Conservation (phyloP, 2,797 vertebrate species). For the Etheostoma perlongum region DNA sequence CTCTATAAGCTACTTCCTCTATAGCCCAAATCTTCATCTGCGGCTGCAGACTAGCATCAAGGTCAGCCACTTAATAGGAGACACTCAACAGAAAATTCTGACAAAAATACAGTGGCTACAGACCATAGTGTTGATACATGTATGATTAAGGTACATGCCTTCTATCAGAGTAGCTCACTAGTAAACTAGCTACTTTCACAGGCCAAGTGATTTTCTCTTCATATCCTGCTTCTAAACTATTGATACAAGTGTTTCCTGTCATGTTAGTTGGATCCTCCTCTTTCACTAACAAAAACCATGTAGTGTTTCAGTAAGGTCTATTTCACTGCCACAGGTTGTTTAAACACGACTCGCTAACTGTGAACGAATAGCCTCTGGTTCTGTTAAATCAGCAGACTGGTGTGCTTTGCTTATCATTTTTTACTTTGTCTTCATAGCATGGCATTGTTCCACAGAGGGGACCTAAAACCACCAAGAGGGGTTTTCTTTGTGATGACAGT, state of each 20-base stretch:
- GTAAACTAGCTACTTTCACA: not conserved
- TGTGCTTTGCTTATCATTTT: slow-evolving; percentile 5
- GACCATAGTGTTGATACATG: not conserved
- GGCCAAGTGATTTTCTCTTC: not conserved
- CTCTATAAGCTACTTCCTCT: slow-evolving; percentile 57
- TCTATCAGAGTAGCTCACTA: not conserved
- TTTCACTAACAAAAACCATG: not conserved
- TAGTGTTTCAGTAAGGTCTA: not conserved
- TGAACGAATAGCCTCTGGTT: not conserved
- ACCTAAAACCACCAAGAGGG: slow-evolving; percentile 15
- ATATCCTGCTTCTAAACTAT: not conserved
- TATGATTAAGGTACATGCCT: not conserved
- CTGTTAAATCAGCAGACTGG: slow-evolving; percentile 8
- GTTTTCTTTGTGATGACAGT: slow-evolving; percentile 40
- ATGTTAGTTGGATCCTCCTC: not conserved
- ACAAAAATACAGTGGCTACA: not conserved
- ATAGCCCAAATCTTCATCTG: slow-evolving; percentile 10
- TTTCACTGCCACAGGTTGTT: not conserved
- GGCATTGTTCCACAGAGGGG: slow-evolving; percentile 14
- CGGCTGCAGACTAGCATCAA: slow-evolving; percentile 40
- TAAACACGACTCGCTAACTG: not conserved
- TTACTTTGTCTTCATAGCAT: slow-evolving; percentile 16
- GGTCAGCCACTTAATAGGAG: slow-evolving; percentile 52
- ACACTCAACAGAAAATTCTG: not conserved
- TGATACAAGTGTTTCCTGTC: not conserved